These are phyloP conservation scores for Neomorphus geoffroyi DNA, from an alignment of 2,797 vertebrate genomes.

Conservation along the genomic window DNA sequence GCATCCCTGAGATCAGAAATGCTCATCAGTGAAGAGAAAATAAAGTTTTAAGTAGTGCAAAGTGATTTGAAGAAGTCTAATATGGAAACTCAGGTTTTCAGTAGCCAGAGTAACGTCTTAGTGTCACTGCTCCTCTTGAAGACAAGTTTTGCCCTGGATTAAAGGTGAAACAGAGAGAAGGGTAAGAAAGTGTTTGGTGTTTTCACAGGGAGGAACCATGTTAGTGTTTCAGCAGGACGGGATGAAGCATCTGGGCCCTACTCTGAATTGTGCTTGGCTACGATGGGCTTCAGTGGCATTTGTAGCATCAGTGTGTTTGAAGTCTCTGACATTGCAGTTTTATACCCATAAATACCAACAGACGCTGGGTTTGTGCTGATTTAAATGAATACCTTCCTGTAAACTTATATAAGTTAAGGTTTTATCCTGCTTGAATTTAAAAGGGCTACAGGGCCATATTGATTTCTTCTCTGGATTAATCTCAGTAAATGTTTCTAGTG, in stretches of 20 bases:
- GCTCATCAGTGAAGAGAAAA: neutral
- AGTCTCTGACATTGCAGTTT: neutral
- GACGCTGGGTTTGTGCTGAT: neutral
- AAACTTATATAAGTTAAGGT: neutral
- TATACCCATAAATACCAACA: neutral
- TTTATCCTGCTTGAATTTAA: neutral
- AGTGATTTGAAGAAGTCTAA: neutral
- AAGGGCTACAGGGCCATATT: neutral
- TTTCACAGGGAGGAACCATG: neutral
- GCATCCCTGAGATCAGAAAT: neutral
- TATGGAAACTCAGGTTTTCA: neutral
- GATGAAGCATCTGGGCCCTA: neutral
- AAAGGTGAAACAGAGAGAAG: neutral
- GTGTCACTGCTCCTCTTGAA: neutral
- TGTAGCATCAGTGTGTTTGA: neutral
- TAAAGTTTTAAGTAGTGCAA: neutral
- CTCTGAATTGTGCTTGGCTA: neutral
- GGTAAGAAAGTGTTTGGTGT: neutral
- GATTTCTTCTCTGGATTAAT: neutral
- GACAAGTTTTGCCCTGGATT: neutral
- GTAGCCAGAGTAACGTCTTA: neutral
- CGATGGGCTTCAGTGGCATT: neutral
- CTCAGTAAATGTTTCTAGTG: neutral
- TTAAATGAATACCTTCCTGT: neutral
- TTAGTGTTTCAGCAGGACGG: accelerated